Evolutionary conservation across 2,113 vertebrate genomes (phyloP), one percentile per base, ranked within the genome.

Genomic region (Callipepla californica): DNA sequence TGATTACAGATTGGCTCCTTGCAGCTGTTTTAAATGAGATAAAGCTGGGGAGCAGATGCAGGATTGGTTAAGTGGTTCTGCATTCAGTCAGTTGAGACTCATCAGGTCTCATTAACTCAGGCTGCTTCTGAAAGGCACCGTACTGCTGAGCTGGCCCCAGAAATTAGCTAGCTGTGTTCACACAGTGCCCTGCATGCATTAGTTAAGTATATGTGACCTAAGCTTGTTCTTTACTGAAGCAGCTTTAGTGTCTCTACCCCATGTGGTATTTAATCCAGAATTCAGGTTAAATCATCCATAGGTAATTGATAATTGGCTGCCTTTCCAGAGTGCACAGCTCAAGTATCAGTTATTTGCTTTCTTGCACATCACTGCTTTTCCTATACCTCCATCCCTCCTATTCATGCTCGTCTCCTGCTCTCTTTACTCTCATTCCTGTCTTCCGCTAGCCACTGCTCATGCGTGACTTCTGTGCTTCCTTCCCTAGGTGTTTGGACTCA

Each of bases 41-140:
- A n/a, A 68, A 85, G 36, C 66, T 82, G 57, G 40, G 48, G 48
- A 92, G 48, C 84, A 87, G 87, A 65, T 89, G 74, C 66, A 51
- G 62, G 53, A 79, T 59, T 44, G 81, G 69, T 81, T 87, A 68
- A 84, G 32, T 47, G 34, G 20, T 79, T 92, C 36, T 94, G 21
- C 53, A 53, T 69, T 79, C 21, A 85, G 74, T 75, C 70, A 76
- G 74, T 63, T 79, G 85, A 91, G 84, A 68, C 85, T 89, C 75
- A 23, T 87, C 80, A 79, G 87, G 11, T 85, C 84, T 92, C 86
- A 82, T 85, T 87, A 87, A 61, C 53, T 91, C 48, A 66, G 70
- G 20, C 20, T 79, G 6, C 12, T 95, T 40, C 81, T 94, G 75
- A 69, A 91, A 76, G 62, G 38, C 0, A 2, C 48, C 9, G 13